Base-by-base conservation (phyloP, 2,888 invertebrate genomes). In the Sussaba pulchella region DNA sequence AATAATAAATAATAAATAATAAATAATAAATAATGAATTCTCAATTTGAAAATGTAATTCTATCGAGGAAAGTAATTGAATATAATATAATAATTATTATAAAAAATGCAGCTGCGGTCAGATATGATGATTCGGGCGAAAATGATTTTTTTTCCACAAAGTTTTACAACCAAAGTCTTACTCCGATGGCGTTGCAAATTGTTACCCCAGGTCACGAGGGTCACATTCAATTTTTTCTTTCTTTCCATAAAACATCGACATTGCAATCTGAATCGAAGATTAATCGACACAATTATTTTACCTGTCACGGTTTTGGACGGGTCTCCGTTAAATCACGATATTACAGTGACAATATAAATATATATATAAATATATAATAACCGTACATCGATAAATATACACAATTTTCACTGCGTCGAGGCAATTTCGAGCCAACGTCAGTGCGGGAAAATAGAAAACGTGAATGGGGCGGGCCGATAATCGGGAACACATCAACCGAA, bases 271-370 rank as follows among this genome's bases (percentile, higher is more conserved):
- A 8, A 17, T 26, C n/a, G 54, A n/a, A 57, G 57, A 24, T 31
- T 8, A 39, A 50, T n/a, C 45, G 21, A 1, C 26, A n/a, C 12
- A 6, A 9, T 12, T 59, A 31, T 31, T 71, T 80, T 80, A 75
- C 75, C 71, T 75, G 47, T 26, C 71, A 43, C 64, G 59, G n/a
- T 50, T 71, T 41, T 52, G 21, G 50, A n/a, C 45, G 19, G 57
- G 39, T 50, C 50, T 66, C 45, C n/a, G 19, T 43, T 73, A 8
- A 36, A 66, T 66, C 21, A 39, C 19, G 61, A 1, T 24, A 24
- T 52, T 26, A 17, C 12, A 36, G 17, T 41, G 39, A 21, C 14
- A 66, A 57, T 31, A 61, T 19, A 31, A 14, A 67, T 19, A 66
- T 26, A 61, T 2, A 52, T n/a, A n/a, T n/a, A n/a, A 21, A 39